Conservation (phyloP, 1,140 invertebrate species). For the Sweltsa coloradensis region DNA sequence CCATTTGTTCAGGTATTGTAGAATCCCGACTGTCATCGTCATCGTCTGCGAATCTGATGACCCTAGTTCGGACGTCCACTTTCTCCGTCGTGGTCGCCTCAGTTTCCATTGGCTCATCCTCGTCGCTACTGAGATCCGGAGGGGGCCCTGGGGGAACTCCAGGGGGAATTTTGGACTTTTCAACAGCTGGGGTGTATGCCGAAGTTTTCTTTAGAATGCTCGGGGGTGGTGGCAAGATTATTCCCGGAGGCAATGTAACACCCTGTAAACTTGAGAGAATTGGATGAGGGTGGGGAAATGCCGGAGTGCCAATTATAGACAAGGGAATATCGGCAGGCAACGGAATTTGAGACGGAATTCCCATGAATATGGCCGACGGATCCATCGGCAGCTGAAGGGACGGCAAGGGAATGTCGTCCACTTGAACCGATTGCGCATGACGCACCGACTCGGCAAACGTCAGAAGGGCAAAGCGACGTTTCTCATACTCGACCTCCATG, state of each 20-base stretch:
- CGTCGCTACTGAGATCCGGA: constrained; percentile 55
- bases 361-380: constrained; percentile 17
- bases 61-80: background rate
- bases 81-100: background rate
- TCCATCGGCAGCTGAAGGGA: constrained; percentile 31
- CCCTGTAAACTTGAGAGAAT: constrained; percentile 23
- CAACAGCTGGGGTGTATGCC: constrained; percentile 31
- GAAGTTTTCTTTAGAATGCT: constrained; percentile 66
- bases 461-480: constrained; percentile 69
- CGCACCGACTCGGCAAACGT: constrained; percentile 90
- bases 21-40: too few relatives aligned
- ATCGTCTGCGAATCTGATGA: constrained; percentile 24
- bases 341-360: constrained; percentile 60
- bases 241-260: constrained; percentile 17
- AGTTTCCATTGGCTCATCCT: constrained; percentile 31
- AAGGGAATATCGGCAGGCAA: constrained; percentile 54
- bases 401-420: constrained; percentile 95
- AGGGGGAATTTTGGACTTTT: constrained; percentile 48
- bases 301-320: constrained; percentile 33
- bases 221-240: constrained; percentile 34
- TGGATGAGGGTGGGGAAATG: constrained; percentile 25
- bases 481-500: constrained; percentile 87
- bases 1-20: constrained; percentile 22
- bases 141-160: constrained; percentile 80
- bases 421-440: constrained; percentile 86